Base-by-base conservation (phyloP, 2,888 invertebrate genomes). In the Orchesella flavescens region DNA sequence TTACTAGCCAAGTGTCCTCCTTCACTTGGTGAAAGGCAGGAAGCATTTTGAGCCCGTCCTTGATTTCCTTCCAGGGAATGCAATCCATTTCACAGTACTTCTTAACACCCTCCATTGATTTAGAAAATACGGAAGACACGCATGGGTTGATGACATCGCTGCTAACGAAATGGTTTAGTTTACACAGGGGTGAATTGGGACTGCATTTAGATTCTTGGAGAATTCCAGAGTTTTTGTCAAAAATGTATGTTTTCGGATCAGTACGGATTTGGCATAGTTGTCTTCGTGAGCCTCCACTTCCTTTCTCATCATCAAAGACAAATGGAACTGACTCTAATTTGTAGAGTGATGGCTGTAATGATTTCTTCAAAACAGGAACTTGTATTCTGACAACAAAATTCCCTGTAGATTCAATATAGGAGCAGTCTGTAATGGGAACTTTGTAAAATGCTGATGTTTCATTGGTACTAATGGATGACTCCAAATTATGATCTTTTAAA, bases 401-500 rank as follows among this genome's bases (percentile, higher is more conserved):
- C 9, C 83, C 83, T 12, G n/a, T 78, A 15, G 44, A 63, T 59
- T 85, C 87, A 21, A 84, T 74, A 23, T 84, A 87, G 7, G 86
- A 82, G 53, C 87, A 87, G 74, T 87, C 87, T 1, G 87, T 34
- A 21, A 87, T 21, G 12, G 86, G 87, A 7, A 79, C 12, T 15
- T 85, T 86, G 55, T 84, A 86, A 68, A 87, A 86, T 1, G 71
- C 46, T 0, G 85, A 84, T 5, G 78, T 73, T 65, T 86, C 84
- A 3, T 85, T 79, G 0, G 68, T 2, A 21, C 76, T 57, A 10
- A 87, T 61, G 13, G 87, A 79, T 0, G 79, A 55, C 1, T 5
- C 53, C 10, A 69, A 61, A 46, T 77, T 71, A 24, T 82, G 73
- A 1, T 72, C 43, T 5, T 57, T 55, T 0, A 85, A 57, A 1